Conservation (phyloP, 2,113 vertebrate genomes). For the Taurulus bubalis region DNA sequence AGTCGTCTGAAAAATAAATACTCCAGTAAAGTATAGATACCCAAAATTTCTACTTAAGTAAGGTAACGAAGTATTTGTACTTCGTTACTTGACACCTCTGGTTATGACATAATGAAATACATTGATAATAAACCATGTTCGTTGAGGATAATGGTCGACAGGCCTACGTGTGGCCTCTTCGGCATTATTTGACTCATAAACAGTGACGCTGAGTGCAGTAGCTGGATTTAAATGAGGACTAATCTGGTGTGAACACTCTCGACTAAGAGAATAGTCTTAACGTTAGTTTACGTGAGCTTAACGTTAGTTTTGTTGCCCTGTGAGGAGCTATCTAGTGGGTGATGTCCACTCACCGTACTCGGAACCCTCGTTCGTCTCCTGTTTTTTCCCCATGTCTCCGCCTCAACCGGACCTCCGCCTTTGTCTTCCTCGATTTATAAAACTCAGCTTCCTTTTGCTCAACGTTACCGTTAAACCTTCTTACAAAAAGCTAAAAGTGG, state of each 20-base stretch:
- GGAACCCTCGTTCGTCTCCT: constrained; percentile 50
- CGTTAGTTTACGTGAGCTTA: neutral
- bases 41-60: too few relatives aligned
- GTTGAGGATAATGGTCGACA: neutral
- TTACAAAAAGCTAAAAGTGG: neutral
- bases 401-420: neutral
- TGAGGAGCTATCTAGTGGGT: neutral
- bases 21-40: too few relatives aligned
- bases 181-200: neutral
- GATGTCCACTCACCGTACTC: constrained; percentile 78
- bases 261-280: too few relatives aligned
- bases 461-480: neutral
- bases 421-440: too few relatives aligned
- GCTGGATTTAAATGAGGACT: neutral
- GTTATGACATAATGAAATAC: neutral
- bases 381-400: constrained; percentile 72
- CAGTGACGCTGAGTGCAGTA: neutral
- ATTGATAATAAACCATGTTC: neutral
- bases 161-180: neutral
- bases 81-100: too few relatives aligned
- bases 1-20: too few relatives aligned
- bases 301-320: neutral
- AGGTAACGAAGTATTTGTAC: too few relatives aligned
- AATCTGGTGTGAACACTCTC: neutral
- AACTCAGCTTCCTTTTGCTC: neutral